Evolutionary conservation across 2,797 vertebrate species (phyloP), one percentile per base, ranked within the genome.

Genomic region (Syngnathus acus): DNA sequence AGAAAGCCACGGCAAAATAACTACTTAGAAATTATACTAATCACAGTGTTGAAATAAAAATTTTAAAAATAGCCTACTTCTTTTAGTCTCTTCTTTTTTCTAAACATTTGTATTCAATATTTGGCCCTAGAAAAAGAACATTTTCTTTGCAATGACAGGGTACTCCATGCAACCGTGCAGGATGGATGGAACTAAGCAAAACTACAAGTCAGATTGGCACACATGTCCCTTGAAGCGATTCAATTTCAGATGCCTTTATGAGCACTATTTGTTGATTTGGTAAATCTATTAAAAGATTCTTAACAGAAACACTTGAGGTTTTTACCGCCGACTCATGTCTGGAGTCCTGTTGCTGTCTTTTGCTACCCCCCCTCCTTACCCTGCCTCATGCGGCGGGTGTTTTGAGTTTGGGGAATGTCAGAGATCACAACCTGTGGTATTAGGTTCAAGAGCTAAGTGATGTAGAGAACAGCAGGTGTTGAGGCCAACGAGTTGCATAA

Each of bases 401-500:
- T 70, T 57, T 67, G 32, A 53, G 21, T 70, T 65, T 67, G 6
- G 21, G 50, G 19, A 26, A 62, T 17, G 23, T 57, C 26, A 51
- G 6, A 9, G 65, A 38, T 67, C 38, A 38, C 9, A 45, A 23
- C 50, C 11, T 4, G 19, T 61, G 9, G 37, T 64, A 23, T 47
- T 59, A 55, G 17, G 50, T 68, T 54, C 53, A 61, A 43, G 21
- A 37, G 48, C 50, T 50, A 58, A 58, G 40, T 68, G 67, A 72
- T 68, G 38, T 45, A 63, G 69, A 71, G 39, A 66, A 45, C 60
- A 66, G 61, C 73, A 80, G 79, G 81, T 83, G 72, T 42, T 69
- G 68, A 68, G 60, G 65, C 53, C 64, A 73, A 45, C 45, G 65
- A 45, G 68, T 86, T 87, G 69, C 78, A 78, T 85, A 81, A 89